Percentiles rank a stretch among this genome's conserved stretches.
Conservation (phyloP, 2,888 invertebrate species). For the Oxytorus armatus region DNA sequence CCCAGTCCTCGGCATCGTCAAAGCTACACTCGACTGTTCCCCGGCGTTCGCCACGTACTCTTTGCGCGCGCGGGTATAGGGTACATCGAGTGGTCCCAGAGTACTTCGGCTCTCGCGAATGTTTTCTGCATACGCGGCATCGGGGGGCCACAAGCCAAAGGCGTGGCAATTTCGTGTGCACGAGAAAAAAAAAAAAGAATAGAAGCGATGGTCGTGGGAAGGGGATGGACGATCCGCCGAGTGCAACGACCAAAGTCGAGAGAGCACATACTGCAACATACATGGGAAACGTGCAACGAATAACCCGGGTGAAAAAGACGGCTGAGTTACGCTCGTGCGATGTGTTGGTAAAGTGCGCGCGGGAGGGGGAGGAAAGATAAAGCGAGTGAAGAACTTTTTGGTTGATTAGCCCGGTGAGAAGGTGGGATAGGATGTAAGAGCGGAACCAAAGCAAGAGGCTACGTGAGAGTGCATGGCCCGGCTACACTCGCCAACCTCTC, state of each 20-base stretch:
- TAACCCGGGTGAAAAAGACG: slow-evolving; percentile 41
- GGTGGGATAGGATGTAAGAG: slow-evolving; percentile 53
- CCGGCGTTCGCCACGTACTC: slow-evolving; percentile 60
- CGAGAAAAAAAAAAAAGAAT: slow-evolving; percentile 60
- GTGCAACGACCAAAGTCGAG: slow-evolving; percentile 69
- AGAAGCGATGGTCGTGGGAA: slow-evolving; percentile 53
- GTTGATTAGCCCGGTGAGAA: slow-evolving; percentile 76
- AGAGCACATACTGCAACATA: slow-evolving; percentile 52
- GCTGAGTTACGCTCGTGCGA: slow-evolving; percentile 41
- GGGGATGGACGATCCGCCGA: slow-evolving; percentile 58
- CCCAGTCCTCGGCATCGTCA: slow-evolving; percentile 73
- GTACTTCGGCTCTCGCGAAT: slow-evolving; percentile 71
- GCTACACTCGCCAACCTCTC: slow-evolving; percentile 37
- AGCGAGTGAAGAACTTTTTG: slow-evolving; percentile 72
- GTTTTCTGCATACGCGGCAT: slow-evolving; percentile 80
- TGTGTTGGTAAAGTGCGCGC: slow-evolving; percentile 22
- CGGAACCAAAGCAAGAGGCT: slow-evolving; percentile 70
- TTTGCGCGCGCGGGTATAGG: slow-evolving; percentile 16
- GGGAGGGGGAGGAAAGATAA: slow-evolving; percentile 64
- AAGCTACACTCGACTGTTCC: slow-evolving; percentile 79
- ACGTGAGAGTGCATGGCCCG: slow-evolving; percentile 72
- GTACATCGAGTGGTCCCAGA: slow-evolving; percentile 76
- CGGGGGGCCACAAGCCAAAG: slow-evolving; percentile 63
- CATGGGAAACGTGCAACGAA: slow-evolving; percentile 25
- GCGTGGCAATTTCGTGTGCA: slow-evolving; percentile 71